Evolutionary conservation across 1,140 invertebrate species (phyloP).

Genomic region (Caenorhabditis tropicalis): DNA sequence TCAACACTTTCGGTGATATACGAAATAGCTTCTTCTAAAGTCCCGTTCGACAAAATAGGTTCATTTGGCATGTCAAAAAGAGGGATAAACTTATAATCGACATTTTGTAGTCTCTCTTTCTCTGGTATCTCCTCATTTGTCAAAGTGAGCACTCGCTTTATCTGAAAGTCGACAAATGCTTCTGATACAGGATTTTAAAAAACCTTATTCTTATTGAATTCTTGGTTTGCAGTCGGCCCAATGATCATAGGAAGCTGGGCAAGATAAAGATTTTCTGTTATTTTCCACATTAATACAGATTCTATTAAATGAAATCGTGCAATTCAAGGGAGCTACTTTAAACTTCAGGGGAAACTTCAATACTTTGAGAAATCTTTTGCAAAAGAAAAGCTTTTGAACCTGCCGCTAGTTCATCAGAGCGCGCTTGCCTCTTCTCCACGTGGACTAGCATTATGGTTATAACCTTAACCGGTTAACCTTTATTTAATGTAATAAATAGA

Average conservation of each 20-base stretch:
- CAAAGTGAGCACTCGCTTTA: neutral
- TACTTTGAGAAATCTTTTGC: too few relatives aligned
- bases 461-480: too few relatives aligned
- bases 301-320: too few relatives aligned
- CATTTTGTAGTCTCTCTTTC: neutral
- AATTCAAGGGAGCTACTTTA: too few relatives aligned
- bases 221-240: neutral
- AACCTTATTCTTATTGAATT: neutral
- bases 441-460: too few relatives aligned
- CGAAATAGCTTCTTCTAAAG: neutral
- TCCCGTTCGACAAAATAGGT: neutral
- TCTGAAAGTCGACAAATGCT: neutral
- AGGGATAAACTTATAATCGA: neutral
- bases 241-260: neutral
- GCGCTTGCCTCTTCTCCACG: conserved; percentile 2
- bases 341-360: too few relatives aligned
- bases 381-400: too few relatives aligned
- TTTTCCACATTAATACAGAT: conserved; percentile 1
- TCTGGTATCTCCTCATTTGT: neutral
- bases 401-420: neutral
- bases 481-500: too few relatives aligned
- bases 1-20: neutral
- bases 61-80: neutral
- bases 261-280: neutral
- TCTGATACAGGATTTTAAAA: neutral